These are phyloP conservation scores for Oceanites oceanicus DNA, from an alignment of 2,113 vertebrate species.

Conservation along the genomic window DNA sequence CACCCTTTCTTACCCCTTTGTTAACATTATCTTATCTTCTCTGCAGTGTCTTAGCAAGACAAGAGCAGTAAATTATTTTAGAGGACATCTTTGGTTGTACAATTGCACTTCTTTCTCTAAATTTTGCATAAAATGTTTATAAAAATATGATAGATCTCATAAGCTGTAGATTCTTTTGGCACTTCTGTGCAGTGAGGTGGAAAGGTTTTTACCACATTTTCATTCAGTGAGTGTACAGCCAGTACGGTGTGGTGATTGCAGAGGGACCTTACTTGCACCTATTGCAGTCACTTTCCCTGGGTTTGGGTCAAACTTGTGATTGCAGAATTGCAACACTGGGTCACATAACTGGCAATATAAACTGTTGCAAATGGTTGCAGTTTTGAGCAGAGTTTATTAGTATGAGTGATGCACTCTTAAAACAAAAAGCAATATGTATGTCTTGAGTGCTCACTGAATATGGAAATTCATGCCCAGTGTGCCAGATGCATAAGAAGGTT, in stretches of 20 bases:
- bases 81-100: neutral
- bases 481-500: neutral
- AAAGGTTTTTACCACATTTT: constrained; percentile 9
- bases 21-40: neutral
- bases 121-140: neutral
- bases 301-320: constrained; percentile 31
- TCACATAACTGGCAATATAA: constrained; percentile 48
- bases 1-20: neutral
- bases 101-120: neutral
- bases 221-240: neutral
- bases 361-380: constrained; percentile 49
- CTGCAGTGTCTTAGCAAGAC: neutral
- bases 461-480: neutral
- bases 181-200: neutral
- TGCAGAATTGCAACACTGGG: constrained; percentile 46
- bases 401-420: constrained; percentile 28
- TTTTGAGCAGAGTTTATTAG: constrained; percentile 56
- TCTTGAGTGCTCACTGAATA: neutral
- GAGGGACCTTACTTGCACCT: constrained; percentile 8
- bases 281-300: constrained; percentile 29
- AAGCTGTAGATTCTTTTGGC: neutral
- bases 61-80: neutral
- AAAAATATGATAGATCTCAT: neutral
- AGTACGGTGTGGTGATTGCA: constrained; percentile 16
- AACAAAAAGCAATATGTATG: constrained; percentile 33